phyloP scores from a whole-genome alignment of 2,888 invertebrate genomes.

The Synanthedon tipuliformis region DNA sequence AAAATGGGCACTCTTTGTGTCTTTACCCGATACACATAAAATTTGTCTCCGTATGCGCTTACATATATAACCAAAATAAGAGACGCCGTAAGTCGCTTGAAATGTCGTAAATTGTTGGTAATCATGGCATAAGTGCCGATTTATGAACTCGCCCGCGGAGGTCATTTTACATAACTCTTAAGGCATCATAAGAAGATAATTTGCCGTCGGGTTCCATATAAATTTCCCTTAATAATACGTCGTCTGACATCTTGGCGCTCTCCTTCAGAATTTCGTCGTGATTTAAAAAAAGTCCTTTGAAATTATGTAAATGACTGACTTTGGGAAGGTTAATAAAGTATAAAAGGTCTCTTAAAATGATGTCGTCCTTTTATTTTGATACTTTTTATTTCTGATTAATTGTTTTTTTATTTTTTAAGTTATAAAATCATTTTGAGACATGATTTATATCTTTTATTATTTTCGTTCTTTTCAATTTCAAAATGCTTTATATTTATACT shows the following conservation, averaged over 20 bases:
- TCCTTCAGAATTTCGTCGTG: slow-evolving; percentile 17
- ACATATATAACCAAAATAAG: no score
- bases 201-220: slow-evolving; percentile 28
- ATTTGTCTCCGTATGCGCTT: no score
- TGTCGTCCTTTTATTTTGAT: slow-evolving; percentile 24
- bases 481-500: no score
- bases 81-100: neutral
- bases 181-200: slow-evolving; percentile 24
- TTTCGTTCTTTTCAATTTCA: neutral
- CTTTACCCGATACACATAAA: no score
- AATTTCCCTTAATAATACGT: slow-evolving; percentile 39
- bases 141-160: slow-evolving; percentile 28
- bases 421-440: neutral
- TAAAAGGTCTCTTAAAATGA: slow-evolving; percentile 23
- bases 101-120: slow-evolving; percentile 33
- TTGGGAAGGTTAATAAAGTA: slow-evolving; percentile 35
- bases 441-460: slow-evolving; percentile 1
- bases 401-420: no score
- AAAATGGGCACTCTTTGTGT: no score
- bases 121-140: slow-evolving; percentile 33
- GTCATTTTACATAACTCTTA: slow-evolving; percentile 43
- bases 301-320: slow-evolving; percentile 50
- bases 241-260: slow-evolving; percentile 21
- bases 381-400: neutral
- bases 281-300: slow-evolving; percentile 15